phyloP scores from a whole-genome alignment of 1,140 invertebrate species.

The Acromyrmex charruanus region DNA sequence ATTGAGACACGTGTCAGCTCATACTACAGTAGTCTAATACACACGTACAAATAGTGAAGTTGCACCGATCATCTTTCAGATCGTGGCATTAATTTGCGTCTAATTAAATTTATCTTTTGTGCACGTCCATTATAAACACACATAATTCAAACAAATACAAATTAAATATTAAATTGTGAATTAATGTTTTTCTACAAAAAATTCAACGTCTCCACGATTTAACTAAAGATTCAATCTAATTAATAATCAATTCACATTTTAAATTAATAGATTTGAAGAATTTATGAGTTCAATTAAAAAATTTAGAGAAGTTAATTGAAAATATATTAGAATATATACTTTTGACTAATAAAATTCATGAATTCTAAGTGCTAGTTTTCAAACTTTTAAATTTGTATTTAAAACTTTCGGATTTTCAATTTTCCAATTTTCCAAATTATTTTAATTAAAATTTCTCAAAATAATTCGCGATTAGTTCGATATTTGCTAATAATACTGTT shows the following conservation, averaged over 20 bases:
- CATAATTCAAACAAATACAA: background rate
- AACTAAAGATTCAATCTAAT: too few relatives aligned
- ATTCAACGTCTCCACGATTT: background rate
- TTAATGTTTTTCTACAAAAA: background rate
- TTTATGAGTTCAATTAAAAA: background rate
- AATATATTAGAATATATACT: background rate
- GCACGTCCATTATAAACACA: background rate
- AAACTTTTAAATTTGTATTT: too few relatives aligned
- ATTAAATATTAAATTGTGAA: background rate
- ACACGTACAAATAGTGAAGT: background rate
- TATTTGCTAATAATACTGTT: background rate
- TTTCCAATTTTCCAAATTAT: background rate
- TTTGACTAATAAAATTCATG: background rate
- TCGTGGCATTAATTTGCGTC: background rate
- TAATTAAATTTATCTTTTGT: conserved; percentile 26
- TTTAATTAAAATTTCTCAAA: background rate
- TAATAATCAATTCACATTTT: too few relatives aligned
- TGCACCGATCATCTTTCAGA: background rate
- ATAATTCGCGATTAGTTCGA: background rate
- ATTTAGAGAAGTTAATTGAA: background rate
- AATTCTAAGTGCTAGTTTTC: background rate
- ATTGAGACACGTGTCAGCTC: conserved; percentile 37
- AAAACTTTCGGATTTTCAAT: background rate
- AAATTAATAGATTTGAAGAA: background rate
- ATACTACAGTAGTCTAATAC: conserved; percentile 4